A percentile compares a stretch with the other conserved stretches of the same genome.
Evolutionary conservation across 2,888 invertebrate genomes (phyloP).

Genomic region (Synanthedon formicaeformis): DNA sequence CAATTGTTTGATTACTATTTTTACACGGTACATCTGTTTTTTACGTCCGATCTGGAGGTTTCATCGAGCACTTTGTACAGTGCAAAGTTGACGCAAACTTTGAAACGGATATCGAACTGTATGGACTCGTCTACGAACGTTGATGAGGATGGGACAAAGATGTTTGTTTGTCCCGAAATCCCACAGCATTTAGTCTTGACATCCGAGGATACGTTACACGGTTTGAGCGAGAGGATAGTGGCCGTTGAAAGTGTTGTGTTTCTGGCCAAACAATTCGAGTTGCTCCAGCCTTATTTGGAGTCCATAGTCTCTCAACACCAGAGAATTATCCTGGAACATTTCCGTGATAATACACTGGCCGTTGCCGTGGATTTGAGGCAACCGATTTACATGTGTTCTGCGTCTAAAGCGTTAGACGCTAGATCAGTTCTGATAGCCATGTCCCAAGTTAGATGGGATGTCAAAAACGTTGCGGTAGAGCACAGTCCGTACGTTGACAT

Average conservation of each 20-base stretch:
- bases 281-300: constrained; percentile 87
- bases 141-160: constrained; percentile 33
- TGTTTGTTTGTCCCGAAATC: constrained; percentile 30
- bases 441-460: constrained; percentile 94
- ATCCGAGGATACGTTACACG: constrained; percentile 79
- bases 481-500: constrained; percentile 91
- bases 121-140: constrained; percentile 57
- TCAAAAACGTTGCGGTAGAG: constrained; percentile 94
- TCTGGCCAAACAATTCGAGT: constrained; percentile 87
- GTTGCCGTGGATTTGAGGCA: constrained; percentile 81
- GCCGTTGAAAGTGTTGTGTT: constrained; percentile 94
- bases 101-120: constrained; percentile 83
- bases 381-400: constrained; percentile 90
- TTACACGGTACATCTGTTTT: constrained; percentile 88
- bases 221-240: constrained; percentile 87
- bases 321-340: constrained; percentile 75
- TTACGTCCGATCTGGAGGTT: constrained; percentile 79
- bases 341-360: constrained; percentile 79
- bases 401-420: constrained; percentile 83
- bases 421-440: constrained; percentile 83
- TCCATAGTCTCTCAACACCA: constrained; percentile 82
- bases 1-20: constrained; percentile 95
- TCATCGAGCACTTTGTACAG: constrained; percentile 71
- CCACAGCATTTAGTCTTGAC: constrained; percentile 40
- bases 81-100: constrained; percentile 77